These are phyloP conservation scores for Lagodon rhomboides DNA, from an alignment of 2,797 vertebrate genomes.

Conservation along the genomic window DNA sequence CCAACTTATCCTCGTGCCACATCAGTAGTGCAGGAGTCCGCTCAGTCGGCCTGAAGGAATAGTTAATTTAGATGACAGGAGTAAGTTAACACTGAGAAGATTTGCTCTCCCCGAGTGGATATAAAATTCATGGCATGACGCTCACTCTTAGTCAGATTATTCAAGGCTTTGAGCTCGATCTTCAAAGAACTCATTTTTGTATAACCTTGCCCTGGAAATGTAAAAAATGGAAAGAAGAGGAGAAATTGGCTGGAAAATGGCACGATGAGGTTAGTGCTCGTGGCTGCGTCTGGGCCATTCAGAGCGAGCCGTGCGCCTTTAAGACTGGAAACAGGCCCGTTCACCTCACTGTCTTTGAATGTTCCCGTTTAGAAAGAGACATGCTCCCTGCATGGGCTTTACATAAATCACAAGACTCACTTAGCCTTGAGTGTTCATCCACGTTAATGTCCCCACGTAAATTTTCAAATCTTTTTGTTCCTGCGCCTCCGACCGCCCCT, in stretches of 20 bases:
- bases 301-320: constrained; percentile 26
- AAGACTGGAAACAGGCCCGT: constrained; percentile 44
- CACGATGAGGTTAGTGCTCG: constrained; percentile 60
- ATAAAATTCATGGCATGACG: constrained; percentile 81
- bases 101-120: constrained; percentile 80
- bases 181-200: constrained; percentile 81
- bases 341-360: constrained; percentile 62
- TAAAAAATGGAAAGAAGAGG: constrained; percentile 63
- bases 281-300: constrained; percentile 43
- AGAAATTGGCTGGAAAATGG: constrained; percentile 71
- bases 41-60: constrained; percentile 74
- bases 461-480: constrained; percentile 55
- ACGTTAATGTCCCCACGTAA: constrained; percentile 67
- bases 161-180: constrained; percentile 77
- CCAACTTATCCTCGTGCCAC: constrained; percentile 74
- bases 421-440: constrained; percentile 71
- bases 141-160: constrained; percentile 78
- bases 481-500: constrained; percentile 21
- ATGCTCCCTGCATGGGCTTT: constrained; percentile 50
- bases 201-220: constrained; percentile 76
- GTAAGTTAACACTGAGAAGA: constrained; percentile 78
- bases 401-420: constrained; percentile 74
- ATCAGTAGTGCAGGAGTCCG: constrained; percentile 65
- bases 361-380: constrained; percentile 62
- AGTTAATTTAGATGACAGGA: constrained; percentile 81